Percentiles rank a stretch among this genome's conserved stretches.
Conservation (phyloP, 2,113 vertebrate genomes). For the Entosphenus tridentatus region DNA sequence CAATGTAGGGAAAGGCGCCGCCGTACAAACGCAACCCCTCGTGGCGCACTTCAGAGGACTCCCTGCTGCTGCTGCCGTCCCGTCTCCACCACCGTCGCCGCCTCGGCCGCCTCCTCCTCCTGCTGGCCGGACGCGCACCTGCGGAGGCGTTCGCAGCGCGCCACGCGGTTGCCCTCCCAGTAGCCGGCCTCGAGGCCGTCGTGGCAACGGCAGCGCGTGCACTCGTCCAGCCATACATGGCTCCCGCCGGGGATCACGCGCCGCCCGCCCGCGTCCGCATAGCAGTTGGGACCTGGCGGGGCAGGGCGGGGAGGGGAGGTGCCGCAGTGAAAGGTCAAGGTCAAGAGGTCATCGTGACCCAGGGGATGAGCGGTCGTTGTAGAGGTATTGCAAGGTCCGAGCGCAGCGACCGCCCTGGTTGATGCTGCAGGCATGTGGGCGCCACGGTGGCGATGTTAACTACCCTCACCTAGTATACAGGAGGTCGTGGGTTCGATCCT, state of each 20-base stretch:
- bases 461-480: no score
- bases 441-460: background rate
- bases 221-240: conserved; percentile 33
- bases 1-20: no score
- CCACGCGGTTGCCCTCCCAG: conserved; percentile 45
- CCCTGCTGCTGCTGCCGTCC: no score
- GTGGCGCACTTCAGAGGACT: no score
- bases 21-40: no score
- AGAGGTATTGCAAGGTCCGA: background rate
- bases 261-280: conserved; percentile 21
- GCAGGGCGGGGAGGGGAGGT: background rate
- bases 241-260: conserved; percentile 33
- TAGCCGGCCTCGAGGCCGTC: conserved; percentile 41
- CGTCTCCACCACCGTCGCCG: no score
- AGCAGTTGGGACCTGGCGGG: conserved; percentile 38
- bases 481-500: no score
- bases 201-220: conserved; percentile 41
- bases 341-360: no score
- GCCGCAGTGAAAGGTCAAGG: no score
- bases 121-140: conserved; percentile 18
- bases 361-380: no score
- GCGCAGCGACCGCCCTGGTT: background rate
- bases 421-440: background rate
- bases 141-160: conserved; percentile 28
- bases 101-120: no score